Evolutionary conservation across 2,888 invertebrate genomes (phyloP), one percentile per base, ranked within the genome.

Genomic region (Tipula confusa): DNA sequence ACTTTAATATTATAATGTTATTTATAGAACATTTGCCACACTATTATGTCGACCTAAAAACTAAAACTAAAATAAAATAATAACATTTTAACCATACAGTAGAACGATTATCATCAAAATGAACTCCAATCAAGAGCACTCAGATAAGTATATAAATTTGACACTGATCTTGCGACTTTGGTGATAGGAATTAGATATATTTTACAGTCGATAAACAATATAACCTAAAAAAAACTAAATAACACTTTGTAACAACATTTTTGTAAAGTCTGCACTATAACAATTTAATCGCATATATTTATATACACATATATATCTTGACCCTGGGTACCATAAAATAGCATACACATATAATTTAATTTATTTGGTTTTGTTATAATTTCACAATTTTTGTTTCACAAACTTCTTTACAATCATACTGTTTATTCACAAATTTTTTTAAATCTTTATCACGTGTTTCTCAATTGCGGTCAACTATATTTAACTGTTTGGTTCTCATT

Each of bases 31-130:
- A 24, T 64, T 64, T 64, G 64, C 64, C 64, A 64, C 64, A 64
- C 64, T 64, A 64, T 64, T 64, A 64, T 64, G 18, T 64, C 64
- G 64, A 64, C 64, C 64, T 64, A 64, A 64, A 64, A 64, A 64
- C 2, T n/a, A 24, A 64, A 64, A 24, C 24, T 64, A 64, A 64
- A 64, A 64, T 64, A 24, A 43, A 43, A 43, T 43, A 43, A 43
- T 36, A 43, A 64, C 24, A 64, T 64, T 24, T 64, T 2, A 64
- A 11, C n/a, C 18, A 64, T 64, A 64, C 64, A 64, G 64, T 64
- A 9, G 11, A 9, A 11, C 64, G 3, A n/a, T 7, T 18, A 24
- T 43, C 11, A 13, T 43, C 6, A 15, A 6, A 43, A 7, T 9
- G 24, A 11, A 64, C 1, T 1, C 1, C 9, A 9, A 64, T 64